These are phyloP conservation scores for Petrolisthes manimaculis DNA, from an alignment of 2,888 invertebrate genomes.

Conservation along the genomic window DNA sequence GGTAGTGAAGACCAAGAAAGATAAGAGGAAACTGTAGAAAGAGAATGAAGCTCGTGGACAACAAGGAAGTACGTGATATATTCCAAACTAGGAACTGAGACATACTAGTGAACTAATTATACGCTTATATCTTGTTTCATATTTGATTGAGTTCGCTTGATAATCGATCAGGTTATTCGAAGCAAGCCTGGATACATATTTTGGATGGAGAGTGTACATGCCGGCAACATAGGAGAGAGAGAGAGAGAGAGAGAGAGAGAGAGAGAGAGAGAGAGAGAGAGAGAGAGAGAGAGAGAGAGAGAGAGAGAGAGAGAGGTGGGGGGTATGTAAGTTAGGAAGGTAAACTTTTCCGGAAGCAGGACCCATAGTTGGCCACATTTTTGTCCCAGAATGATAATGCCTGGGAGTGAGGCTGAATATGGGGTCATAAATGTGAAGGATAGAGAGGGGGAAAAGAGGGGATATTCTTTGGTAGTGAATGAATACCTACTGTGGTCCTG, in stretches of 20 bases:
- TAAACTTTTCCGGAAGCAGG: background rate
- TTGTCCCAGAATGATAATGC: background rate
- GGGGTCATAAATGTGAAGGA: background rate
- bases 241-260: background rate
- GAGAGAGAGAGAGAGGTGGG: slow-evolving; percentile 4
- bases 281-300: background rate
- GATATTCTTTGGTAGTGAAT: too few species aligned
- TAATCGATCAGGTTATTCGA: too few species aligned
- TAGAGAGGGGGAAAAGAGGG: background rate
- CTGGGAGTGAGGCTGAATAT: background rate
- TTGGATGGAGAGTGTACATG: too few species aligned
- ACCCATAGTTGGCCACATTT: background rate
- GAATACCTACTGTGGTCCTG: too few species aligned
- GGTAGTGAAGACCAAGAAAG: background rate
- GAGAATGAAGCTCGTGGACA: background rate
- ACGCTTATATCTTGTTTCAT: too few species aligned
- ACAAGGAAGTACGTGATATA: too few species aligned
- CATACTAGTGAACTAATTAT: too few species aligned
- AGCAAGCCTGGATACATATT: too few species aligned
- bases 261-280: background rate
- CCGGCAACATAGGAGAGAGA: background rate
- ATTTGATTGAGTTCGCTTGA: too few species aligned
- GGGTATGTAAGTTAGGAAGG: background rate
- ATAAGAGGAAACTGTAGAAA: background rate
- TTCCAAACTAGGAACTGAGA: background rate